phyloP scores from a whole-genome alignment of 1,140 invertebrate species.

The Lordiphosa stackelbergi region DNA sequence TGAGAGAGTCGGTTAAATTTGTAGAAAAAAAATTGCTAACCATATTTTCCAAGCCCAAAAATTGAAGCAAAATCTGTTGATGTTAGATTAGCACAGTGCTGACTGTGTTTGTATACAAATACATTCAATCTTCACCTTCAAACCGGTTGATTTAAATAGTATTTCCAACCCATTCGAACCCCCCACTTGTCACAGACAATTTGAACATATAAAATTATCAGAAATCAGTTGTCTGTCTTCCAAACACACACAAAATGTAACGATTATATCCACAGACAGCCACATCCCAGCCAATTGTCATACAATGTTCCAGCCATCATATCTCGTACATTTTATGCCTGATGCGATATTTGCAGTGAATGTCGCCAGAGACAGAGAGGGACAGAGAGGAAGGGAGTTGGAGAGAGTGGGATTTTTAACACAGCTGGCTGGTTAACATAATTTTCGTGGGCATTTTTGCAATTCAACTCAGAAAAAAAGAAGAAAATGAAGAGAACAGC shows the following conservation, averaged over 20 bases:
- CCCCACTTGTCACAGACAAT: not conserved
- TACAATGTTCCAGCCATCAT: constrained; percentile 13
- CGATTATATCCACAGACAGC: constrained; percentile 1
- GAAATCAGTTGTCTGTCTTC: constrained; percentile 4
- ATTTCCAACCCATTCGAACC: not conserved
- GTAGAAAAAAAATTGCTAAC: too few species aligned
- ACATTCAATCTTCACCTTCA: too few species aligned
- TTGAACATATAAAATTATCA: constrained; percentile 1
- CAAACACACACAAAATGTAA: constrained; percentile 12
- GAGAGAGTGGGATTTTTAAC: constrained; percentile 60
- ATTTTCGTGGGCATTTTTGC: constrained; percentile 70
- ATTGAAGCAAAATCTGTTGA: too few species aligned
- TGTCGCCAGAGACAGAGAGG: constrained; percentile 2
- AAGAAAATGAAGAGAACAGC: constrained; percentile 30
- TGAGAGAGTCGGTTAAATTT: too few species aligned
- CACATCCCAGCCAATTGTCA: constrained; percentile 17
- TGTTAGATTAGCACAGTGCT: too few species aligned
- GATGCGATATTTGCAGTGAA: constrained; percentile 17
- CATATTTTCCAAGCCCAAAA: too few species aligned
- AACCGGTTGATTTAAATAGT: too few species aligned
- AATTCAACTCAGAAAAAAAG: constrained; percentile 31
- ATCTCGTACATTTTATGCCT: constrained; percentile 32
- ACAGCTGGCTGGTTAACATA: constrained; percentile 72
- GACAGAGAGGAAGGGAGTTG: constrained; percentile 6
- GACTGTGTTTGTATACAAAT: too few species aligned